These are phyloP conservation scores for Heliconius charithonia DNA, from an alignment of 2,888 invertebrate species.

Conservation along the genomic window DNA sequence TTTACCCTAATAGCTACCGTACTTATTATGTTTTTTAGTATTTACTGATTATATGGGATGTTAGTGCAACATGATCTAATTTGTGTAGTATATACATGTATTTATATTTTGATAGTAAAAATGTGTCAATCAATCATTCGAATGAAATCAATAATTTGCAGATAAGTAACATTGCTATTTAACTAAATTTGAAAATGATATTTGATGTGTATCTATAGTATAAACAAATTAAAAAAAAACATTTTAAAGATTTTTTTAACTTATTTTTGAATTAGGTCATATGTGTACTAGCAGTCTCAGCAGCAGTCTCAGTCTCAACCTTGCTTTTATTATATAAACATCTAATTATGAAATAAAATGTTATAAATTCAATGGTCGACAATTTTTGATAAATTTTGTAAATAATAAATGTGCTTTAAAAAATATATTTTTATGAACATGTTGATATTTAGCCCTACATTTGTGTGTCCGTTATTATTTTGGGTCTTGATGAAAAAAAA, in stretches of 20 bases:
- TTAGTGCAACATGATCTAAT: not conserved
- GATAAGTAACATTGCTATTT: not conserved
- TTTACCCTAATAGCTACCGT: not conserved
- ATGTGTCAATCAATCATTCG: not conserved
- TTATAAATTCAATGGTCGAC: not conserved
- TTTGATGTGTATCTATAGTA: too few relatives aligned
- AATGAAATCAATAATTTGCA: not conserved
- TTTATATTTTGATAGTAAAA: not conserved
- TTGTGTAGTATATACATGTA: not conserved
- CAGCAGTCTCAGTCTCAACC: not conserved
- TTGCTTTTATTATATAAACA: not conserved
- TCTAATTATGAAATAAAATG: not conserved
- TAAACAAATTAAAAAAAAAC: too few relatives aligned
- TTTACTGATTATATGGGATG: not conserved
- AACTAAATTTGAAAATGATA: not conserved
- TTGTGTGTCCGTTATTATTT: slow-evolving; percentile 1
- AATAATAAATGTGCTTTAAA: not conserved
- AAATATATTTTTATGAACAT: too few relatives aligned
- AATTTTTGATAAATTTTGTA: not conserved
- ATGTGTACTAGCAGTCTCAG: slow-evolving; percentile 3
- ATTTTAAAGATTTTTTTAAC: not conserved
- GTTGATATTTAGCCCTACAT: not conserved
- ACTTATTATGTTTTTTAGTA: not conserved
- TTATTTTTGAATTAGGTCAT: not conserved
- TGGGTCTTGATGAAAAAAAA: too few relatives aligned